Evolutionary conservation across 2,113 vertebrate species (phyloP).

Genomic region (Nematolebias whitei): DNA sequence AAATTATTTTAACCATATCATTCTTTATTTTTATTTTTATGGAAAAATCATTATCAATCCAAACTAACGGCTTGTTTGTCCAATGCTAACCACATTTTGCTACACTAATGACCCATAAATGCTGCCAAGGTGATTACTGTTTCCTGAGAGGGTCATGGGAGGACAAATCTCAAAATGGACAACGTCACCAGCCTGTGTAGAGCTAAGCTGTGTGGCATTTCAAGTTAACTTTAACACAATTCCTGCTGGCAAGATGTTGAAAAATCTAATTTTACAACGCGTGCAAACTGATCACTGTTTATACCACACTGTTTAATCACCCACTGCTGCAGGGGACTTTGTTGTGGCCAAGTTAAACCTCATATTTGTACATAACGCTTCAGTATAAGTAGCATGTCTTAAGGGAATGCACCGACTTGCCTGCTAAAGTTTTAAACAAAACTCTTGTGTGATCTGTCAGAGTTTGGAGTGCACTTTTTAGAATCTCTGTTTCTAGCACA

Average conservation of each 20-base stretch:
- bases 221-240: constrained; percentile 46
- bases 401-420: no score
- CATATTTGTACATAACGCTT: constrained; percentile 40
- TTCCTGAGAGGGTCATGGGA: constrained; percentile 24
- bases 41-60: constrained; percentile 47
- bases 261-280: constrained; percentile 60
- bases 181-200: constrained; percentile 37
- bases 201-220: constrained; percentile 42
- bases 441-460: no score
- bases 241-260: constrained; percentile 39
- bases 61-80: constrained; percentile 21
- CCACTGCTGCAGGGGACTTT: constrained; percentile 28
- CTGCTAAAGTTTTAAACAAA: no score
- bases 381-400: no score
- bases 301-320: constrained; percentile 46
- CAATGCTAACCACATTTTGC: constrained; percentile 12
- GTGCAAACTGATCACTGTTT: constrained; percentile 46
- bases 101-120: constrained; percentile 32
- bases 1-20: constrained; percentile 33
- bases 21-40: constrained; percentile 22
- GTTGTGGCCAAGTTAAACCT: constrained; percentile 53
- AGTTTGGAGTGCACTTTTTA: no score
- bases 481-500: no score
- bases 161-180: constrained; percentile 37
- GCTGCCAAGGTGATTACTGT: constrained; percentile 35